Evolutionary conservation across 2,113 vertebrate species (phyloP).

Genomic region (Tympanuchus pallidicinctus): DNA sequence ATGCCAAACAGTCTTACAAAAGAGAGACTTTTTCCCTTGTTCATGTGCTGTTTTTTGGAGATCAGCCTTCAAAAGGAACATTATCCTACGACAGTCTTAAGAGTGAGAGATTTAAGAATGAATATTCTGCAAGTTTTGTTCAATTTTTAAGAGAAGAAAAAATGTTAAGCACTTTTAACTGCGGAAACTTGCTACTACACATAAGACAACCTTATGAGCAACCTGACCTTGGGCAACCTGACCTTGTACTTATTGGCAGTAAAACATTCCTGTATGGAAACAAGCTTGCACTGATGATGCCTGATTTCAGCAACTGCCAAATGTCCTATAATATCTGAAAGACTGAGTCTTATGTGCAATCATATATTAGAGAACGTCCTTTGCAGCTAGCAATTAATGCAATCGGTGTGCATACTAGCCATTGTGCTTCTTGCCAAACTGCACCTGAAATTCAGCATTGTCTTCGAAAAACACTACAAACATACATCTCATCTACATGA

Average conservation of each 20-base stretch:
- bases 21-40: not conserved
- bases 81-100: not conserved
- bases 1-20: constrained; percentile 1
- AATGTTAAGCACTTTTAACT: not conserved
- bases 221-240: constrained; percentile 12
- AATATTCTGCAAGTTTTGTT: not conserved
- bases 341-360: fast-evolving
- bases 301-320: constrained; percentile 15
- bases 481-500: not conserved
- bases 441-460: not conserved
- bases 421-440: not conserved
- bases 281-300: not conserved
- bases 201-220: not conserved
- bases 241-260: not conserved
- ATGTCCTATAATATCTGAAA: not conserved
- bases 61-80: not conserved
- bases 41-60: not conserved
- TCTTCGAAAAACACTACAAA: not conserved
- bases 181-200: not conserved
- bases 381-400: not conserved
- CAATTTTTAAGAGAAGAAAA: not conserved
- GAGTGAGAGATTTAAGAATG: not conserved
- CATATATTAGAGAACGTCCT: not conserved
- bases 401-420: not conserved
- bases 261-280: fast-evolving